phyloP scores from a whole-genome alignment of 1,140 invertebrate genomes.

The Chionoecetes opilio region DNA sequence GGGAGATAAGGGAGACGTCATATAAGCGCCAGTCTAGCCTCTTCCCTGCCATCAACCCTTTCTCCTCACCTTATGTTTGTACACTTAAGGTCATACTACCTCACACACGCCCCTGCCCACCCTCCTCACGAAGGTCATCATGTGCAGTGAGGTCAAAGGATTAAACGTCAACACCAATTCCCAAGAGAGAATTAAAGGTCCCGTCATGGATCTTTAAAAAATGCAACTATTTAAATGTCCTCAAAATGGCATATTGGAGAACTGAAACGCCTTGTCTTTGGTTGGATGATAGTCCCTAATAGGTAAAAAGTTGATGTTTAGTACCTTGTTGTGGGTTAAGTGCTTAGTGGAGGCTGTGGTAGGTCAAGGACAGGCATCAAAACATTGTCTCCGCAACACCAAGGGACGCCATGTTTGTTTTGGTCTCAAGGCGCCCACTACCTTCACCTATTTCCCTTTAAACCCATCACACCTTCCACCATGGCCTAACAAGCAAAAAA shows the following conservation, averaged over 20 bases:
- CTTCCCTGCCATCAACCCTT: too few relatives aligned
- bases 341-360: constrained; percentile 3
- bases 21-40: too few relatives aligned
- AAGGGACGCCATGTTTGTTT: constrained; percentile 78
- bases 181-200: constrained; percentile 30
- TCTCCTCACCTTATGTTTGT: too few relatives aligned
- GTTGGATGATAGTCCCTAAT: neutral
- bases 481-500: too few relatives aligned
- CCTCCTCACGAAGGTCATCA: too few relatives aligned
- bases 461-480: neutral
- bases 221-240: neutral
- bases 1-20: too few relatives aligned
- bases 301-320: neutral
- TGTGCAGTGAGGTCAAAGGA: too few relatives aligned
- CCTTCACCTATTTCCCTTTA: neutral
- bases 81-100: too few relatives aligned
- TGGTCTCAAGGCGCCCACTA: constrained; percentile 62
- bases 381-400: constrained; percentile 57
- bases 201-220: constrained; percentile 40
- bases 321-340: constrained; percentile 62
- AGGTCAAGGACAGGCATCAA: constrained; percentile 75
- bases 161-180: neutral
- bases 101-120: too few relatives aligned
- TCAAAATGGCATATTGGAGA: neutral
- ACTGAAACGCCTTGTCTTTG: neutral